Evolutionary conservation across 2,888 invertebrate species (phyloP), one percentile per base, ranked within the genome.

Genomic region (Crocallis elinguaria): DNA sequence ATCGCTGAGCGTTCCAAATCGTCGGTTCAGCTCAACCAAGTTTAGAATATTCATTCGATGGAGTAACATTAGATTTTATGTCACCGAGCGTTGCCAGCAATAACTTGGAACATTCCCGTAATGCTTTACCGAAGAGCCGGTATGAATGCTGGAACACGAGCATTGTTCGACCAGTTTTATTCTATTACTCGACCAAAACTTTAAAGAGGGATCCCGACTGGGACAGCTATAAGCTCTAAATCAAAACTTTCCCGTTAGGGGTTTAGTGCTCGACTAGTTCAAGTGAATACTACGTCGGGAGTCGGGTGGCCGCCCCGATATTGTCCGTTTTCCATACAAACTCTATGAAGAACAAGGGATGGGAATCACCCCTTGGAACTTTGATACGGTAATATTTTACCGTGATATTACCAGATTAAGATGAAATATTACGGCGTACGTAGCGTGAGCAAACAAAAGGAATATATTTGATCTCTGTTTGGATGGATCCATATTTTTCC

Each of bases 221-320:
- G 76, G 84, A 84, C 84, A 83, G 86, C 84, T 86, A 88, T 88
- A 87, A 86, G 88, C 84, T 84, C 84, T 90, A 90, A 90, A 89
- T 90, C 90, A 90, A 88, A 90, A 90, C 91, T 90, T 89, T 81
- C 71, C 77, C 86, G 79, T 79, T 79, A 77, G 74, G 73, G 77
- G 75, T 74, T 75, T 73, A 74, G 70, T 77, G 66, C 77, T 77
- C 77, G 66, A 77, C 75, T 79, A 84, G 77, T 82, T 82, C 73
- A 71, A 81, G 77, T 82, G 86, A 84, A 84, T 86, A 57, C 57
- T 57, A 81, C 81, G 81, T 73, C 75, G 65, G 68, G 71, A 69
- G 73, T 74, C 74, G 75, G 75, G 71, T 73, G 69, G 68, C 69
- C 61, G 68, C 64, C 70, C 70, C 71, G 76, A 76, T 50, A 79